Evolutionary conservation across 2,113 vertebrate species (phyloP), one percentile per base, ranked within the genome.

Genomic region (Aegotheles bennettii): DNA sequence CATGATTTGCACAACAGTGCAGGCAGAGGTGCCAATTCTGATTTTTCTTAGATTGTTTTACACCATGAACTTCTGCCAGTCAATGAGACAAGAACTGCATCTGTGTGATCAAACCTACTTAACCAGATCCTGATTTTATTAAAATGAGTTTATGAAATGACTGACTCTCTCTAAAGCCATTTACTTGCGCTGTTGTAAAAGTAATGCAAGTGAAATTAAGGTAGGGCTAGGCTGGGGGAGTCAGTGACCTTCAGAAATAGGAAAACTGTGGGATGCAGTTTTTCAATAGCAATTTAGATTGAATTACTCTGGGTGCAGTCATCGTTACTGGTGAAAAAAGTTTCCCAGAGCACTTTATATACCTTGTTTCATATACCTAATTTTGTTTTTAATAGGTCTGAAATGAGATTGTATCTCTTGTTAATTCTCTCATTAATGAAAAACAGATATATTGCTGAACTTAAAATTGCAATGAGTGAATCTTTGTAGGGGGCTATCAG

Each of bases 371-470:
- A 94, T 90, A 86, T 36, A 86, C 23, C 45, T 94, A 94, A 91
- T 95, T 96, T 91, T 94, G 88, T 57, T 95, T 95, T 91, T 92
- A 94, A 90, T 96, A 83, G 74, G 40, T 80, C 67, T 94, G 84
- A 95, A 93, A 95, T 90, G 45, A 95, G 92, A 92, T 92, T 77
- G 36, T 73, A 63, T 92, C 82, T 95, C 90, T 61, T 93, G 90
- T 77, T 96, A 96, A 94, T 94, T 90, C 67, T 83, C 54, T 73
- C 67, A 90, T 92, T 95, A 95, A 97, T 87, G 93, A 95, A 95
- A 93, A 93, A 38, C 45, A 94, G 75, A 83, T 95, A 95, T 95
- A 94, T 85, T 87, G 51, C 33, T 77, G 78, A 95, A 87, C 29
- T 83, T 71, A 77, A 92, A 74, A 86, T 51, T 94, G 16, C 60